These are phyloP conservation scores for Asteroscopus sphinx DNA, from an alignment of 2,888 invertebrate genomes.

Conservation along the genomic window DNA sequence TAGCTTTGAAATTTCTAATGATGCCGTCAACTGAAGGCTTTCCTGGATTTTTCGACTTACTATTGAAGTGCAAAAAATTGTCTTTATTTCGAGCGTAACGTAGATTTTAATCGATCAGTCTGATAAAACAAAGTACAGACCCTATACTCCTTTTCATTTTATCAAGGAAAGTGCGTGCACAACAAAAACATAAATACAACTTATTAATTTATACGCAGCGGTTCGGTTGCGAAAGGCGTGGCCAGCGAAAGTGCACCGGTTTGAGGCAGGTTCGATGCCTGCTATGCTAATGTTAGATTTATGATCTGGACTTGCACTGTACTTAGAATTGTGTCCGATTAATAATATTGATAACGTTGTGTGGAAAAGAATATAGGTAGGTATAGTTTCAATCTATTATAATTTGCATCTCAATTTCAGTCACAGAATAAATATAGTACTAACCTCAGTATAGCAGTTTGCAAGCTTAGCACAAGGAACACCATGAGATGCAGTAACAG, in stretches of 20 bases:
- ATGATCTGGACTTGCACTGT: conserved; percentile 35
- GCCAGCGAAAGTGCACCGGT: conserved; percentile 60
- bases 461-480: too few relatives aligned
- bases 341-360: conserved; percentile 33
- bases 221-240: conserved; percentile 47
- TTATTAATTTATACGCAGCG: conserved; percentile 37
- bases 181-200: conserved; percentile 29
- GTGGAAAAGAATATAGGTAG: not conserved
- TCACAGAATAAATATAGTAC: too few relatives aligned
- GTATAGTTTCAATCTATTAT: too few relatives aligned
- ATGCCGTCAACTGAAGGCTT: too few relatives aligned
- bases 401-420: too few relatives aligned
- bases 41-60: too few relatives aligned
- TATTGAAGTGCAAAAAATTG: too few relatives aligned
- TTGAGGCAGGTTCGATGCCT: conserved; percentile 42
- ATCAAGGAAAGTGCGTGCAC: conserved; percentile 26
- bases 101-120: not conserved
- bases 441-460: too few relatives aligned
- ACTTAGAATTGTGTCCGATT: conserved; percentile 35
- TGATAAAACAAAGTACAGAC: too few relatives aligned
- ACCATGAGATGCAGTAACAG: too few relatives aligned
- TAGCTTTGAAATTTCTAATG: too few relatives aligned
- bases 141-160: conserved; percentile 3
- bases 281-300: conserved; percentile 56
- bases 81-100: too few relatives aligned